Percentiles rank a stretch among this genome's conserved stretches.
Conservation (phyloP, 2,797 vertebrate genomes). For the Argya squamiceps region DNA sequence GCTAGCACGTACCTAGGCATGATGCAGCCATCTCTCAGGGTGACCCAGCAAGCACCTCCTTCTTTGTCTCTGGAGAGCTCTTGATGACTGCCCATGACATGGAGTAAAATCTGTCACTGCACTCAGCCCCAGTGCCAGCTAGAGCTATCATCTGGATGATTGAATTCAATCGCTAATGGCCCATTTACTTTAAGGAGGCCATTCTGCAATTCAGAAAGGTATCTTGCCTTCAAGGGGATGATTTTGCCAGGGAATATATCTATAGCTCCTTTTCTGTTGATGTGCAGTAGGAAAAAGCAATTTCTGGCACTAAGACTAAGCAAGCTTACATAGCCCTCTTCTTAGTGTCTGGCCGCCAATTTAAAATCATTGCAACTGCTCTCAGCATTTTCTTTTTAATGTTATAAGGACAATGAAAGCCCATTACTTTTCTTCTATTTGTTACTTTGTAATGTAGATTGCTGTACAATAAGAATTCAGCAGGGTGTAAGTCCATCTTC, state of each 20-base stretch:
- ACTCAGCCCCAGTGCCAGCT: background rate
- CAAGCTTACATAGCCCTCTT: background rate
- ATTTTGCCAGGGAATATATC: background rate
- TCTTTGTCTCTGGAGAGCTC: background rate
- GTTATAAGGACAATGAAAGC: background rate
- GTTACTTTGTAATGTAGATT: background rate
- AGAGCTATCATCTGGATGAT: background rate
- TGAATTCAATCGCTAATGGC: slow-evolving; percentile 46
- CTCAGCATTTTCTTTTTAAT: background rate
- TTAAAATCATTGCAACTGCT: background rate
- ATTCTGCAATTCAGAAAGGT: slow-evolving; percentile 19
- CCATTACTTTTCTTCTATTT: background rate
- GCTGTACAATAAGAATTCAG: background rate
- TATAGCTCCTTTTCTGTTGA: background rate
- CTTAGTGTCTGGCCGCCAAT: background rate
- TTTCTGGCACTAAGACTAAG: background rate
- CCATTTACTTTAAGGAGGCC: slow-evolving; percentile 27
- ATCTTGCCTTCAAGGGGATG: background rate
- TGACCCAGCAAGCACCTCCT: background rate
- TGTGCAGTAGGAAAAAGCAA: background rate
- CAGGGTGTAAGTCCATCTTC: background rate
- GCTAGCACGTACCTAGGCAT: background rate
- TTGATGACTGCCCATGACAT: background rate
- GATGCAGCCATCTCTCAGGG: background rate
- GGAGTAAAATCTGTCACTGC: background rate